phyloP scores from a whole-genome alignment of 2,797 vertebrate genomes.

The Dermochelys coriacea region DNA sequence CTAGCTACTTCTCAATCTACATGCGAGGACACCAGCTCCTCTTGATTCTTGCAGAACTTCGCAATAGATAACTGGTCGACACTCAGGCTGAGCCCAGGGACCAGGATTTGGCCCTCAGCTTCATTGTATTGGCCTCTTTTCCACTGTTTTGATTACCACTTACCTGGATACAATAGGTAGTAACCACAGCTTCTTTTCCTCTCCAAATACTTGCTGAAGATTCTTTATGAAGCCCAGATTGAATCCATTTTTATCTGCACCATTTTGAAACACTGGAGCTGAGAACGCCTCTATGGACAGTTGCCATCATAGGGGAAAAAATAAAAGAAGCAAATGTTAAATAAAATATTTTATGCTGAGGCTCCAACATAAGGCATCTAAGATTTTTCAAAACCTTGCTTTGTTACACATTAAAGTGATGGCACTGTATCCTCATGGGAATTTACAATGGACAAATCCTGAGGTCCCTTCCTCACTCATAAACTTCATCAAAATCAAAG shows the following conservation, averaged over 20 bases:
- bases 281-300: constrained; percentile 93
- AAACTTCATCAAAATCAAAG: neutral
- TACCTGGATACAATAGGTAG: constrained; percentile 94
- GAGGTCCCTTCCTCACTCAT: neutral
- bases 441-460: neutral
- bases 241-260: constrained; percentile 96
- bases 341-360: neutral
- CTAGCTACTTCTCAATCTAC: too few species aligned
- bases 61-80: neutral
- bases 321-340: neutral
- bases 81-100: neutral
- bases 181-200: constrained; percentile 92
- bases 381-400: neutral
- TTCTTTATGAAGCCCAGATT: constrained; percentile 91
- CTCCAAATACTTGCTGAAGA: constrained; percentile 95
- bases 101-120: neutral
- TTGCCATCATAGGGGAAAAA: neutral
- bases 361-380: neutral
- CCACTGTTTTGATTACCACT: constrained; percentile 34
- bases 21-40: neutral
- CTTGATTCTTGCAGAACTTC: neutral
- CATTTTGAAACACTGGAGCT: constrained; percentile 90
- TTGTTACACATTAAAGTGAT: neutral
- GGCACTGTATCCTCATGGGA: neutral
- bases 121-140: neutral